phyloP scores from a whole-genome alignment of 2,888 invertebrate genomes.

The Drosophila sordidula region DNA sequence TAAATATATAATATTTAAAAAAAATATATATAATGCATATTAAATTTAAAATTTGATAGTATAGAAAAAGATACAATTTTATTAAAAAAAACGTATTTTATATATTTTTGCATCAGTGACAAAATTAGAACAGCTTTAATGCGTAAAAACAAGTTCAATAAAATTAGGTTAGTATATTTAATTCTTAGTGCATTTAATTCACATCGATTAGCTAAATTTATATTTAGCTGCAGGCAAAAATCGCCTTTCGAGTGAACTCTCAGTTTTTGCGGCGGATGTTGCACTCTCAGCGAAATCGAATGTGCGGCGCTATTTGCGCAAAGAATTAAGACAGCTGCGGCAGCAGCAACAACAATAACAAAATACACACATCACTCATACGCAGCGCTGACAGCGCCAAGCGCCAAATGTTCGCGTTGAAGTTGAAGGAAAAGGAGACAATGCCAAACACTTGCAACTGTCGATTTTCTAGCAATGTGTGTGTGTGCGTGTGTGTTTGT shows the following conservation, averaged over 20 bases:
- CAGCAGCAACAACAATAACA: conserved; percentile 26
- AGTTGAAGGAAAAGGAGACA: conserved; percentile 65
- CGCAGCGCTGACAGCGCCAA: conserved; percentile 50
- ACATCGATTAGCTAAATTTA: background rate
- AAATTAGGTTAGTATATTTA: no score
- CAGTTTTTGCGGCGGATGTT: conserved; percentile 35
- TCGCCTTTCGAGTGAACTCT: conserved; percentile 9
- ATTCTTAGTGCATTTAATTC: background rate
- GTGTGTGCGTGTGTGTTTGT: conserved; percentile 23
- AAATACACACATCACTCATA: conserved; percentile 68
- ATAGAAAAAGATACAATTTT: no score
- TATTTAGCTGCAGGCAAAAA: background rate
- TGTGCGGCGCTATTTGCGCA: conserved; percentile 46
- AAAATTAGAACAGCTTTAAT: no score
- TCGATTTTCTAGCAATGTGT: conserved; percentile 42
- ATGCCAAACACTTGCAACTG: conserved; percentile 62
- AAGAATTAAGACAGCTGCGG: conserved; percentile 60
- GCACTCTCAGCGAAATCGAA: conserved; percentile 70
- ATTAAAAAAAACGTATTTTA: no score
- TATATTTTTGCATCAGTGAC: no score
- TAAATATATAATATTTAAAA: no score
- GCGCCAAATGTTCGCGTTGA: conserved; percentile 56
- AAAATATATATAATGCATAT: no score
- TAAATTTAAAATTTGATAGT: no score
- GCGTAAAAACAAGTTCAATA: no score